Evolutionary conservation across 2,888 invertebrate genomes (phyloP), one percentile per base, ranked within the genome.

Genomic region (Ceratothoa steindachneri): DNA sequence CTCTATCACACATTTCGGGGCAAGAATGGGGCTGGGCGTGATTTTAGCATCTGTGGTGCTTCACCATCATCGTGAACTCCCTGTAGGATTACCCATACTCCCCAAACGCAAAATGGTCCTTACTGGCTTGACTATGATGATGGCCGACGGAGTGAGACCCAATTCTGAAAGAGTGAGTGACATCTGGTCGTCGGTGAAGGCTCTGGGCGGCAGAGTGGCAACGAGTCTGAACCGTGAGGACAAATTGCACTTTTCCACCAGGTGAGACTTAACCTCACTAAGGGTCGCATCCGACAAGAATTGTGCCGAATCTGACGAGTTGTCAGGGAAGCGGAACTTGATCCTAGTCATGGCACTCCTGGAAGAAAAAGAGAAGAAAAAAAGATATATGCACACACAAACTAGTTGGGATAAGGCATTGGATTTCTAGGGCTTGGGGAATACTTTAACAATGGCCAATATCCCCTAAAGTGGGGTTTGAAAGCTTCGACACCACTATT

Each of bases 271-370:
- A 64, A 90, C 85, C 27, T 87, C 86, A 0, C 85, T 85, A 1
- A 96, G 85, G 0, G 89, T 88, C 27, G 88, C 88, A 55, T 87
- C 86, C 0, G 90, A 88, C 30, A 89, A 86, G 83, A 96, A 95
- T 80, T 89, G 89, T 31, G 91, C 89, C 1, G 89, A 90, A 79
- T 90, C 88, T 0, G 90, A 88, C 0, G 88, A 87, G 0, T 95
- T 95, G 84, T 93, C 91, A 0, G 95, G 92, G 80, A 95, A 83
- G 81, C 92, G 90, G 83, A 96, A 93, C 86, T 95, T 95, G 52
- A 97, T 88, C 70, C 93, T 60, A n/a, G 69, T 69, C 12, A 69
- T 52, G 19, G 73, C 52, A 41, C 15, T 41, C 15, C 41, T 41
- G 41, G 41, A 41, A 41, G 41, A 5, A 41, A 41, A 41, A 15